phyloP scores from a whole-genome alignment of 2,113 vertebrate species.

The Mobula hypostoma region DNA sequence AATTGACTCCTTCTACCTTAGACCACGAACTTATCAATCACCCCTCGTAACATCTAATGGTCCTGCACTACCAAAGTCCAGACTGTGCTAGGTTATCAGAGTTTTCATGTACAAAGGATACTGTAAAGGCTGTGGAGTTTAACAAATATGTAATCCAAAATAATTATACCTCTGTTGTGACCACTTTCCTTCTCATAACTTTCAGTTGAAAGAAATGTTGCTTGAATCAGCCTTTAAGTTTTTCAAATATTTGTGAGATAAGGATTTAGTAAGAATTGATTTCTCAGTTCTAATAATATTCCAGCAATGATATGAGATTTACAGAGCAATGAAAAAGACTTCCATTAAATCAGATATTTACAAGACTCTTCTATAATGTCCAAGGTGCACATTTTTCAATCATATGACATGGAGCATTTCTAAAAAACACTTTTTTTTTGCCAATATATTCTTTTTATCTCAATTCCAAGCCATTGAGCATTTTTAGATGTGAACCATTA shows the following conservation, averaged over 20 bases:
- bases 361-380: neutral
- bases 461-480: neutral
- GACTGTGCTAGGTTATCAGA: too few species aligned
- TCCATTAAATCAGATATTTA: neutral
- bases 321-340: neutral
- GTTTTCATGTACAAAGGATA: neutral
- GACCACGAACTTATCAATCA: too few species aligned
- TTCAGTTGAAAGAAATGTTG: neutral
- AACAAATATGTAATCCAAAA: slow-evolving; percentile 15
- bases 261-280: neutral
- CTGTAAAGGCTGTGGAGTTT: neutral
- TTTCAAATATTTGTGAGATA: neutral
- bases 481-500: neutral
- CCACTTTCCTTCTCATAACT: neutral
- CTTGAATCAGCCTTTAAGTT: neutral
- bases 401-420: neutral
- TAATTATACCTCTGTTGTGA: neutral
- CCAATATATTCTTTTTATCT: neutral
- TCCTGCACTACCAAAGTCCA: too few species aligned
- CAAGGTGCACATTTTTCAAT: neutral
- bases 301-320: neutral
- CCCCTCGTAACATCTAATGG: too few species aligned
- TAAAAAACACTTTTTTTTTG: neutral
- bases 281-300: neutral
- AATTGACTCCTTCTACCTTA: too few species aligned